Conservation (phyloP, 2,113 vertebrate genomes). For the Oriolus oriolus region DNA sequence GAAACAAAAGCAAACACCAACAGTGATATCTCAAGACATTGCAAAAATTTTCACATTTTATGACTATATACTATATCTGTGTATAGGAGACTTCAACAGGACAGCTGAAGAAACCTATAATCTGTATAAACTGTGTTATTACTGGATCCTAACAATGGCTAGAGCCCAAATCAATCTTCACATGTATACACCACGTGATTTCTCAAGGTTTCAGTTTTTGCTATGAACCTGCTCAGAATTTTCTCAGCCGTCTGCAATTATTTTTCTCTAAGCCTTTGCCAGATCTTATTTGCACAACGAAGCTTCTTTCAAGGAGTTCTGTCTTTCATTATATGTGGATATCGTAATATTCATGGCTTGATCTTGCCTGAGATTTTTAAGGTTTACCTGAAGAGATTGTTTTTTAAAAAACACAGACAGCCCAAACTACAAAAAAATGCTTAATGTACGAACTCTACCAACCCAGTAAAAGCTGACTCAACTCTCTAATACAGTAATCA, state of each 20-base stretch:
- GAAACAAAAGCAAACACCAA: not conserved
- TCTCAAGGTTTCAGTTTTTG: not conserved
- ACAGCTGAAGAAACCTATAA: not conserved
- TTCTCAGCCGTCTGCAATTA: not conserved
- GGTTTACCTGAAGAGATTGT: not conserved
- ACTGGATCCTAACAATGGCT: not conserved
- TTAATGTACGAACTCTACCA: not conserved
- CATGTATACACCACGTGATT: not conserved
- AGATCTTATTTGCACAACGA: not conserved
- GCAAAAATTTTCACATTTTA: not conserved
- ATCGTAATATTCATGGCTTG: not conserved
- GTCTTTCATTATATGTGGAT: not conserved
- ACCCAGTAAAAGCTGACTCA: not conserved
- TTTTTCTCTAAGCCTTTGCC: not conserved
- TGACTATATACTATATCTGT: not conserved
- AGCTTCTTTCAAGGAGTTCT: not conserved
- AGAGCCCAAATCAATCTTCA: not conserved
- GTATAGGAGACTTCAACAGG: not conserved
- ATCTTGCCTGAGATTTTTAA: not conserved
- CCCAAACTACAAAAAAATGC: not conserved
- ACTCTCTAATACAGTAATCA: not conserved
- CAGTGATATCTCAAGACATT: not conserved
- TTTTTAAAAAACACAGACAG: not conserved
- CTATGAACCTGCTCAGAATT: not conserved
- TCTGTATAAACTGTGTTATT: not conserved